Percentiles rank a stretch among this genome's conserved stretches.
Conservation (phyloP, 1,140 invertebrate genomes). For the Thrips palmi region DNA sequence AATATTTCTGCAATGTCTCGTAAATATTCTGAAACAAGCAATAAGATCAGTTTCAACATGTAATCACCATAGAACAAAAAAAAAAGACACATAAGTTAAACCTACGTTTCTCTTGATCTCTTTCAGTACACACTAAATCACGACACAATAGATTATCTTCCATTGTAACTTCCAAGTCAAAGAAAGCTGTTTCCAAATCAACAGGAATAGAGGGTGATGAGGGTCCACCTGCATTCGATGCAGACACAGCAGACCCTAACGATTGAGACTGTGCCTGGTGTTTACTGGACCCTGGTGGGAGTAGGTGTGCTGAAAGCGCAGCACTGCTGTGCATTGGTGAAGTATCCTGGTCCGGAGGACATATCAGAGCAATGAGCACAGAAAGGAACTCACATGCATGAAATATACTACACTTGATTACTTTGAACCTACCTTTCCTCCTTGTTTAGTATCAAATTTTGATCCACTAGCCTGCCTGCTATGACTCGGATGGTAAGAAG, state of each 20-base stretch:
- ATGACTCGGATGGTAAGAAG: too few relatives aligned
- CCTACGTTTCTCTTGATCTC: constrained; percentile 8
- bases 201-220: constrained; percentile 10
- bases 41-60: constrained; percentile 8
- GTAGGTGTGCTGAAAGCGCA: too few relatives aligned
- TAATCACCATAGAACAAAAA: constrained; percentile 4
- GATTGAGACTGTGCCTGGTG: too few relatives aligned
- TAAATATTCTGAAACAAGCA: constrained; percentile 51
- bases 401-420: too few relatives aligned
- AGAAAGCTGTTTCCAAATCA: constrained; percentile 59
- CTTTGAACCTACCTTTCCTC: too few relatives aligned
- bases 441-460: too few relatives aligned
- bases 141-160: constrained; percentile 54
- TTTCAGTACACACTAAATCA: constrained; percentile 21
- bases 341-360: too few relatives aligned
- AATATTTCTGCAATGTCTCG: constrained; percentile 68
- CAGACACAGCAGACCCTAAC: neutral
- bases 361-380: too few relatives aligned
- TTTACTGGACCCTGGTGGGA: too few relatives aligned
- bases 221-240: constrained; percentile 5
- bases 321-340: too few relatives aligned
- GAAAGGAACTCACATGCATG: too few relatives aligned
- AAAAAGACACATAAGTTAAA: constrained; percentile 4
- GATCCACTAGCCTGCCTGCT: too few relatives aligned
- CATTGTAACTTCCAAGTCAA: constrained; percentile 72